phyloP scores from a whole-genome alignment of 2,113 vertebrate species.

The Uria lomvia region DNA sequence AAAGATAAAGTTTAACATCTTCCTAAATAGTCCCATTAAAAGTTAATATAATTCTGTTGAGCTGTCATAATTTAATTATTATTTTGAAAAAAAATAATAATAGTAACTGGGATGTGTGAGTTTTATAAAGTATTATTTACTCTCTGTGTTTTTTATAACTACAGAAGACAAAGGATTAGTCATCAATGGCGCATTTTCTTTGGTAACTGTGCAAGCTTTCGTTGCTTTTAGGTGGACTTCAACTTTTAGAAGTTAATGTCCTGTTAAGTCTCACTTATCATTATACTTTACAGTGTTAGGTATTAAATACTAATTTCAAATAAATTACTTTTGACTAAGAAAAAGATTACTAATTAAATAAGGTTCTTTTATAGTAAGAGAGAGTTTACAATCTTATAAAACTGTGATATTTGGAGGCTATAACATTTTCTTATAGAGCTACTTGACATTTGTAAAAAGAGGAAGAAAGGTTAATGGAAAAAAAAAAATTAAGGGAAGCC shows the following conservation, averaged over 20 bases:
- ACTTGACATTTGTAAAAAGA: constrained; percentile 2
- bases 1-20: background rate
- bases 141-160: background rate
- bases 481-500: background rate
- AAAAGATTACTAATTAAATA: background rate
- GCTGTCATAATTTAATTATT: background rate
- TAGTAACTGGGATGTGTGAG: background rate
- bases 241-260: background rate
- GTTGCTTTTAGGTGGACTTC: background rate
- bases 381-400: background rate
- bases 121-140: background rate
- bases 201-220: background rate
- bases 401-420: background rate
- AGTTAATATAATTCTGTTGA: background rate
- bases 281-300: background rate
- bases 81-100: background rate
- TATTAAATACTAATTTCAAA: background rate
- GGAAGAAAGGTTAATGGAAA: background rate
- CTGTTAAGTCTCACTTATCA: background rate
- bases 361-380: background rate
- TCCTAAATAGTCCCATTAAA: background rate
- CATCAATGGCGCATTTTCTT: background rate
- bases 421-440: background rate
- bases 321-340: background rate
- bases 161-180: background rate